Evolutionary conservation across 2,113 vertebrate species (phyloP), one percentile per base, ranked within the genome.

Genomic region (Scopus umbretta): DNA sequence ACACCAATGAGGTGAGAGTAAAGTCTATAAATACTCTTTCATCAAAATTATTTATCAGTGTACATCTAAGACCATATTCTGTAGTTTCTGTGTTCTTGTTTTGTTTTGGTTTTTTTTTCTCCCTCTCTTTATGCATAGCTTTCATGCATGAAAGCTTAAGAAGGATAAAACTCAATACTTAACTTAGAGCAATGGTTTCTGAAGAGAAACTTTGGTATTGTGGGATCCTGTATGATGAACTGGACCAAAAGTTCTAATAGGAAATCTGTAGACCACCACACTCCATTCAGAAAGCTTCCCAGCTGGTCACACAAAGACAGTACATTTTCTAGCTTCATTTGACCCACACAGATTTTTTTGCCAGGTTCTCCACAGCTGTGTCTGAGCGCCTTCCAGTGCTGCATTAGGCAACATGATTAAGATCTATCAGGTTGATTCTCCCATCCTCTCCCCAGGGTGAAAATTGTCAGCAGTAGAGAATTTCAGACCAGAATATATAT

Each of bases 221-320:
- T 2, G 0, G 52, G 26, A 36, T 20, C 11, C 5, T 1, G 0
- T n/a, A 11, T 16, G 26, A 73, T 26, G 29, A 84, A 61, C 23
- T 11, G 23, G 18, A 65, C 15, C 53, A 72, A 36, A 59, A 55
- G 8, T 62, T 79, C 20, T 13, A 32, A 32, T 0, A 43, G 16
- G 22, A 95, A 80, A 61, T 9, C 40, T 61, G 58, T 10, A 36
- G 16, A 56, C 17, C 34, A 15, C 22, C 43, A 87, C 29, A 66
- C 16, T 50, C 27, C 8, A 42, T 55, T 56, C 47, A 45, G 32
- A 80, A 80, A 74, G 23, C 36, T 89, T 81, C 47, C 38, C 42
- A 43, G 9, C 6, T 50, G 47, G 12, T 55, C 49, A 75, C 53
- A 66, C 17, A 10, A 53, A 32, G 5, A 43, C 20, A 17, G 21